phyloP scores from a whole-genome alignment of 2,888 invertebrate species.

The Linnaemya vulpina region DNA sequence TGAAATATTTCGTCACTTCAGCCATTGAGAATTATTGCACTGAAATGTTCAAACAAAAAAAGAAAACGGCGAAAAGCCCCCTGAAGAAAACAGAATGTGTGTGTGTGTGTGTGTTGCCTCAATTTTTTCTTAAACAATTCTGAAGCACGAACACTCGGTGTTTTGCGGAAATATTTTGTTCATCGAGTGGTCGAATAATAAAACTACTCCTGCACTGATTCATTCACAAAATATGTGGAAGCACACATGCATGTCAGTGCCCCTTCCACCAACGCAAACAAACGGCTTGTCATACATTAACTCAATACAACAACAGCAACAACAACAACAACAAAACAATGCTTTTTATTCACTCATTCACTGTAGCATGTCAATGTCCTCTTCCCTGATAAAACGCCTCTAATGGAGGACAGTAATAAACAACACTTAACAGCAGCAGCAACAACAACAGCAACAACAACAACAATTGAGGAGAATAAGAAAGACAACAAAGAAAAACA shows the following conservation, averaged over 20 bases:
- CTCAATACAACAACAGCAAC: neutral
- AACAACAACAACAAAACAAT: neutral
- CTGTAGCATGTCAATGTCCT: slow-evolving; percentile 67
- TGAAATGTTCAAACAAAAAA: too few relatives aligned
- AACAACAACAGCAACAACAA: slow-evolving; percentile 25
- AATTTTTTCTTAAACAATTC: too few relatives aligned
- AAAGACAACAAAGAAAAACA: slow-evolving; percentile 34
- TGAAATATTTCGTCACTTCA: slow-evolving; percentile 6
- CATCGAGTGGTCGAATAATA: too few relatives aligned
- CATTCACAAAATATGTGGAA: too few relatives aligned
- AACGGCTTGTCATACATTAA: neutral
- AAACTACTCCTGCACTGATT: too few relatives aligned
- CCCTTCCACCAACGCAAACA: neutral
- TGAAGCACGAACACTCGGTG: too few relatives aligned
- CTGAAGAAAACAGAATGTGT: too few relatives aligned
- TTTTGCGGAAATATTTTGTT: too few relatives aligned
- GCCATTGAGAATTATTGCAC: slow-evolving; percentile 20
- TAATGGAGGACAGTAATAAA: slow-evolving; percentile 68
- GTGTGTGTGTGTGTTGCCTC: too few relatives aligned
- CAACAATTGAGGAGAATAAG: neutral
- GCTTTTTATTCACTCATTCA: slow-evolving; percentile 50
- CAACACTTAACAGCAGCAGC: slow-evolving; percentile 8
- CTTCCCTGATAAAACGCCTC: slow-evolving; percentile 63
- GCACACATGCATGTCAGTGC: too few relatives aligned
- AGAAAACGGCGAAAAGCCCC: too few relatives aligned